Evolutionary conservation across 35 echinoderm and acorn worm species (phyloP).

Genomic region (Apostichopus japonicus): DNA sequence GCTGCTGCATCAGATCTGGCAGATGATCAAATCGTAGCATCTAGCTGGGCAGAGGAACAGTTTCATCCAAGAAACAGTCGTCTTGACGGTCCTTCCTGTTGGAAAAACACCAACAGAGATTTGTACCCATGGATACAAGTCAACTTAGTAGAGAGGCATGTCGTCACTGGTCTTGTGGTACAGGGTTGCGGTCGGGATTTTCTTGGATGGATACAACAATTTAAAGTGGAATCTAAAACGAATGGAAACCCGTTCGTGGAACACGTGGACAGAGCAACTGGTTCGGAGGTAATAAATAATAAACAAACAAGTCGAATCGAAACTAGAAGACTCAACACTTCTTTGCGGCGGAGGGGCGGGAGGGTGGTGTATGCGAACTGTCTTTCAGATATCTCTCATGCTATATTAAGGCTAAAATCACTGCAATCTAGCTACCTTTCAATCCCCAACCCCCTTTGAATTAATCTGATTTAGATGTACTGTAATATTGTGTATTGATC

Average conservation of each 20-base stretch:
- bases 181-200: conserved; percentile 4
- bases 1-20: not conserved
- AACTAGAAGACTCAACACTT: too few species aligned
- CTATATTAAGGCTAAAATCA: too few species aligned
- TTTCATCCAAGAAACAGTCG: not conserved
- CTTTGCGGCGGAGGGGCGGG: too few species aligned
- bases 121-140: conserved; percentile 16
- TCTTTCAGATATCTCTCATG: too few species aligned
- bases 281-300: conserved; percentile 1
- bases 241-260: not conserved
- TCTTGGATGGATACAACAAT: not conserved
- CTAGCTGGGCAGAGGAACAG: not conserved
- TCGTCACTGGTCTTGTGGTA: conserved; percentile 3
- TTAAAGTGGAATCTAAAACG: not conserved
- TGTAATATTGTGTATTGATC: too few species aligned
- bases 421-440: too few species aligned
- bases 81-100: conserved; percentile 5
- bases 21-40: conserved; percentile 11
- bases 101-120: conserved; percentile 15
- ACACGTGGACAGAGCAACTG: not conserved
- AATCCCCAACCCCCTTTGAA: too few species aligned
- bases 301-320: too few species aligned
- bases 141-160: not conserved
- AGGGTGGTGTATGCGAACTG: too few species aligned
- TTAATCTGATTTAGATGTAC: too few species aligned